A percentile compares a stretch with the other conserved stretches of the same genome.
Evolutionary conservation across 2,113 vertebrate species (phyloP).

Genomic region (Callaeas wilsoni): DNA sequence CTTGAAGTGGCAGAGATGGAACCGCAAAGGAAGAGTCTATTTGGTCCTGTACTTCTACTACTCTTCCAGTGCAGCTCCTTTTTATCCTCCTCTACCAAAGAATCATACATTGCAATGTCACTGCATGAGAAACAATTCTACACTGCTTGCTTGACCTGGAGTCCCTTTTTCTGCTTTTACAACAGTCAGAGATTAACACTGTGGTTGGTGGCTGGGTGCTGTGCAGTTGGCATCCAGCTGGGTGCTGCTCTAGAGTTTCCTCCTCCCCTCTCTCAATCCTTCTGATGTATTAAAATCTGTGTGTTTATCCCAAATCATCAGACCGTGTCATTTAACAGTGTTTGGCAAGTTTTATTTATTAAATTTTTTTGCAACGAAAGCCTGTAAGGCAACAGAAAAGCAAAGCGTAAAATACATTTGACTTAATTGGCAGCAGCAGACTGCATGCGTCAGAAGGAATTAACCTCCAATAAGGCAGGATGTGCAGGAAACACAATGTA

Average conservation of each 20-base stretch:
- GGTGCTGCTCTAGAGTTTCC: background rate
- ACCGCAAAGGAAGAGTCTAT: background rate
- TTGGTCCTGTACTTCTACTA: rapidly evolving
- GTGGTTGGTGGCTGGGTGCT: background rate
- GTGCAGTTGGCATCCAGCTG: background rate
- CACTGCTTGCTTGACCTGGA: background rate
- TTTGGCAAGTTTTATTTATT: conserved; percentile 37
- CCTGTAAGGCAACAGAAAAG: conserved; percentile 13
- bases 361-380: conserved; percentile 30
- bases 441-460: conserved; percentile 42
- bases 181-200: background rate
- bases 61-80: background rate
- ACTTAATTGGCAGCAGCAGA: conserved; percentile 16
- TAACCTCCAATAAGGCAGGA: conserved; percentile 8
- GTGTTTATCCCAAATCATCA: background rate
- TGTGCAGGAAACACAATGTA: conserved; percentile 63
- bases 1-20: background rate
- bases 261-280: background rate
- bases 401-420: conserved; percentile 34
- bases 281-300: conserved; percentile 1
- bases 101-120: background rate
- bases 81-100: background rate
- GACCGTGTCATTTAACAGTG: conserved; percentile 13
- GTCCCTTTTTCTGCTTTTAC: background rate
- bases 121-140: background rate